A percentile compares a stretch with the other conserved stretches of the same genome.
Evolutionary conservation across 2,113 vertebrate species (phyloP).

Genomic region (Poicephalus gulielmi): DNA sequence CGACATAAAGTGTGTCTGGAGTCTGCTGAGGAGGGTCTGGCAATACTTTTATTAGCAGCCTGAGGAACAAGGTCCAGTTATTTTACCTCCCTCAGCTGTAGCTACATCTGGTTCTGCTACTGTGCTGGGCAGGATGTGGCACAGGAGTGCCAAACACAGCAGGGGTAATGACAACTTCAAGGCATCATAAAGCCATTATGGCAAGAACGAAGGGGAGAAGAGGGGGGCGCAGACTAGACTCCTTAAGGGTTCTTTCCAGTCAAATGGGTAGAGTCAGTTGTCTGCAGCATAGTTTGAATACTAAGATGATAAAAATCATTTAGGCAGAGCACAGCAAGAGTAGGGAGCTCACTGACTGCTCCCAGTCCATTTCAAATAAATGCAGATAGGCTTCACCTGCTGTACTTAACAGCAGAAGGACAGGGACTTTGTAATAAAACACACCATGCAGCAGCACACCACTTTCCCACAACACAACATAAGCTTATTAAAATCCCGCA

Average conservation of each 20-base stretch:
- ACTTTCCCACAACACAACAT: background rate
- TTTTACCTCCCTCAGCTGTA: background rate
- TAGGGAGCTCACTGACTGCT: background rate
- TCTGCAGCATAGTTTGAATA: background rate
- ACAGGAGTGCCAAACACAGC: background rate
- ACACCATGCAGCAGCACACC: background rate
- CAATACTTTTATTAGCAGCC: background rate
- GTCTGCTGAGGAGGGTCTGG: background rate
- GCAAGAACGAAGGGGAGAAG: background rate
- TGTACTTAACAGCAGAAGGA: background rate
- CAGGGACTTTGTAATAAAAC: background rate
- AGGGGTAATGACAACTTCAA: background rate
- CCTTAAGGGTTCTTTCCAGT: background rate
- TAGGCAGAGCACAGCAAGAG: background rate
- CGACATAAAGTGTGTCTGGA: background rate
- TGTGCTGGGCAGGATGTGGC: fast-evolving
- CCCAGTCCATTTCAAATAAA: background rate
- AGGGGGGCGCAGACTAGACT: background rate
- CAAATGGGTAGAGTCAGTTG: background rate
- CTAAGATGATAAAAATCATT: background rate
- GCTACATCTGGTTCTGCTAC: background rate
- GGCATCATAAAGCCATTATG: background rate
- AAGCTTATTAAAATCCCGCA: background rate
- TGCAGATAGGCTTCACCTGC: background rate
- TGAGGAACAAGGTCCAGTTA: background rate